phyloP scores from a whole-genome alignment of 2,113 vertebrate species.

The Pangasianodon gigas region DNA sequence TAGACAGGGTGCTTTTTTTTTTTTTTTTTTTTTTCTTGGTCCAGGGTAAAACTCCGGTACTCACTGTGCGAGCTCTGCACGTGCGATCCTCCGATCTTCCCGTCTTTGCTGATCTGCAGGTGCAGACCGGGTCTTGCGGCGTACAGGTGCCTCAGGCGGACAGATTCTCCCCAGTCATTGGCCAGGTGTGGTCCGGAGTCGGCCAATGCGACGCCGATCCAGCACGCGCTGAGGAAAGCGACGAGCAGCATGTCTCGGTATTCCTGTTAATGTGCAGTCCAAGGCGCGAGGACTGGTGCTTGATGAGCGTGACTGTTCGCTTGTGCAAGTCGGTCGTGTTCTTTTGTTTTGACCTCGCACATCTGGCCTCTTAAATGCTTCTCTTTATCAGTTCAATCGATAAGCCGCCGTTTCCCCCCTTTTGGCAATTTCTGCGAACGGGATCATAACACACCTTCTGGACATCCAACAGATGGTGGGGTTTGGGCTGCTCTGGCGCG shows the following conservation, averaged over 20 bases:
- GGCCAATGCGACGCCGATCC: constrained; percentile 66
- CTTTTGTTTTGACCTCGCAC: constrained; percentile 50
- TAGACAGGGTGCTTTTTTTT: background rate
- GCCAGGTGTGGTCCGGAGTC: constrained; percentile 80
- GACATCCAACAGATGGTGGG: constrained; percentile 61
- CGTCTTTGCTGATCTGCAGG: constrained; percentile 80
- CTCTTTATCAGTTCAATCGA: constrained; percentile 77
- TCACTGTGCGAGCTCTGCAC: constrained; percentile 82
- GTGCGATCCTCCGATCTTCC: constrained; percentile 77
- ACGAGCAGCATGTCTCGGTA: constrained; percentile 57
- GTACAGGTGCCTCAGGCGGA: constrained; percentile 85
- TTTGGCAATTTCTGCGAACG: constrained; percentile 69
- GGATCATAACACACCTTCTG: constrained; percentile 69
- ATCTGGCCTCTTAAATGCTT: constrained; percentile 78
- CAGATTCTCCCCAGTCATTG: constrained; percentile 84
- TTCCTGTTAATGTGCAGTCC: background rate
- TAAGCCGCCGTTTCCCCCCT: constrained; percentile 71
- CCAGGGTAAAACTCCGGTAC: constrained; percentile 56
- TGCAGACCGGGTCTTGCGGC: constrained; percentile 80
- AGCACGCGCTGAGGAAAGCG: constrained; percentile 55
- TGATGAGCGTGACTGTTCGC: background rate
- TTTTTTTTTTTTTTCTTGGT: background rate
- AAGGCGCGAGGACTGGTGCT: background rate
- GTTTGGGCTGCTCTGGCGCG: background rate
- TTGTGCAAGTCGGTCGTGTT: background rate